Evolutionary conservation across 2,113 vertebrate genomes (phyloP).

Genomic region (Pelecanus crispus): DNA sequence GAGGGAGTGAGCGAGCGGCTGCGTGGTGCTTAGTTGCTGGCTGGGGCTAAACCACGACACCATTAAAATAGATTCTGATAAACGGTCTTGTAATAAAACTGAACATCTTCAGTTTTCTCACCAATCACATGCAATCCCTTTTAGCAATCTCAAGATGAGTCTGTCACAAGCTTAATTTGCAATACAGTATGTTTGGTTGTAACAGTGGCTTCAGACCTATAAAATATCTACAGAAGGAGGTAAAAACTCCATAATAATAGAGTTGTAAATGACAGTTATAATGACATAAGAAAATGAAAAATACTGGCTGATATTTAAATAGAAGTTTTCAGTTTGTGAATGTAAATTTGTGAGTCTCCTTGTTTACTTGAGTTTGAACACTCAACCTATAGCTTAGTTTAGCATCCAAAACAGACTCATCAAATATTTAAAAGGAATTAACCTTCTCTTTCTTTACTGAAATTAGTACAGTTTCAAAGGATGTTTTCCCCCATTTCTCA

Average conservation of each 20-base stretch:
- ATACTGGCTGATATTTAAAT: background rate
- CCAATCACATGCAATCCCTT: background rate
- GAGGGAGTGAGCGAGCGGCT: too few species aligned
- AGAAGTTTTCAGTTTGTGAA: background rate
- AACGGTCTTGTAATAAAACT: background rate
- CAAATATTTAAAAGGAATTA: background rate
- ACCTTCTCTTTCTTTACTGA: background rate
- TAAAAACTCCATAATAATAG: background rate
- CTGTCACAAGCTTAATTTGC: background rate
- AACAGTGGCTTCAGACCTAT: background rate
- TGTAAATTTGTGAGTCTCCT: background rate
- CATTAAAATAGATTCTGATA: background rate
- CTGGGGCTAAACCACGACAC: too few species aligned
- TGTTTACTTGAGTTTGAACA: background rate
- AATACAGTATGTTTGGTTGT: background rate
- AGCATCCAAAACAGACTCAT: background rate
- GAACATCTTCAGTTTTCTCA: background rate
- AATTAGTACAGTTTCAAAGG: background rate
- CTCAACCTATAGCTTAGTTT: background rate
- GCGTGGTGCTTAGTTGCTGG: too few species aligned
- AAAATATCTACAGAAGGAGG: background rate
- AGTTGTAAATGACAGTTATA: background rate
- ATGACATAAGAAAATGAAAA: background rate
- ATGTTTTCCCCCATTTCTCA: background rate
- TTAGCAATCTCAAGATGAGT: background rate